phyloP scores from a whole-genome alignment of 92 coral and sea anemone species.

The Palythoa grandis region DNA sequence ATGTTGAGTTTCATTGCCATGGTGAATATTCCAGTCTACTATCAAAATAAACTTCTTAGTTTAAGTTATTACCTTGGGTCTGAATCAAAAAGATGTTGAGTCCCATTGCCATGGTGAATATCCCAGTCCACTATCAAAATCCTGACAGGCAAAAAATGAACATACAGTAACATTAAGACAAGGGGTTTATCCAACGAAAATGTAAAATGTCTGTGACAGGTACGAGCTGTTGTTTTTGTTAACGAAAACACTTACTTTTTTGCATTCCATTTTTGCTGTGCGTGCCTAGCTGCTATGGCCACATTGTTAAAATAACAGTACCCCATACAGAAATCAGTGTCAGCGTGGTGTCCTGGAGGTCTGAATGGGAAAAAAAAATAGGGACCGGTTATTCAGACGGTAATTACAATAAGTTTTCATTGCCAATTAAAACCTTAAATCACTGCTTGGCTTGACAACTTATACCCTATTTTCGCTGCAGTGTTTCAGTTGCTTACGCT shows the following conservation, averaged over 20 bases:
- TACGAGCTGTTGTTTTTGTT: background rate
- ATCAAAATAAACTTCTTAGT: slow-evolving; percentile 55
- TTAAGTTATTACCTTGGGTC: slow-evolving; percentile 84
- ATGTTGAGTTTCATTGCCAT: slow-evolving; percentile 96
- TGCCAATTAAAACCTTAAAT: background rate
- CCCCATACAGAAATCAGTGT: slow-evolving; percentile 90
- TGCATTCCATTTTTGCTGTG: slow-evolving; percentile 87
- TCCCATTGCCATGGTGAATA: slow-evolving; percentile 98
- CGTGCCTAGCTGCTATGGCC: slow-evolving; percentile 90
- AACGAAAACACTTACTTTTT: slow-evolving; percentile 61
- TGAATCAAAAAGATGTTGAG: slow-evolving; percentile 90
- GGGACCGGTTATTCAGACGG: background rate
- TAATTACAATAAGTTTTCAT: background rate
- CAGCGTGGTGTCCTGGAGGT: slow-evolving; percentile 99
- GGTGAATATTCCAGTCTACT: slow-evolving; percentile 99
- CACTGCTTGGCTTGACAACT: background rate
- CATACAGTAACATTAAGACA: background rate
- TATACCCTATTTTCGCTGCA: no score
- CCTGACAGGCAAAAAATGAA: slow-evolving; percentile 40
- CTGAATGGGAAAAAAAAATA: slow-evolving; percentile 33
- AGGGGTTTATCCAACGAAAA: background rate
- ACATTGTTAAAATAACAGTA: slow-evolving; percentile 95
- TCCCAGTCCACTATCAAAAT: slow-evolving; percentile 99
- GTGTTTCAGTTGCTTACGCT: no score
- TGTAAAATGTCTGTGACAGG: background rate